Conservation (phyloP, 2,113 vertebrate species). For the Callorhinus ursinus region DNA sequence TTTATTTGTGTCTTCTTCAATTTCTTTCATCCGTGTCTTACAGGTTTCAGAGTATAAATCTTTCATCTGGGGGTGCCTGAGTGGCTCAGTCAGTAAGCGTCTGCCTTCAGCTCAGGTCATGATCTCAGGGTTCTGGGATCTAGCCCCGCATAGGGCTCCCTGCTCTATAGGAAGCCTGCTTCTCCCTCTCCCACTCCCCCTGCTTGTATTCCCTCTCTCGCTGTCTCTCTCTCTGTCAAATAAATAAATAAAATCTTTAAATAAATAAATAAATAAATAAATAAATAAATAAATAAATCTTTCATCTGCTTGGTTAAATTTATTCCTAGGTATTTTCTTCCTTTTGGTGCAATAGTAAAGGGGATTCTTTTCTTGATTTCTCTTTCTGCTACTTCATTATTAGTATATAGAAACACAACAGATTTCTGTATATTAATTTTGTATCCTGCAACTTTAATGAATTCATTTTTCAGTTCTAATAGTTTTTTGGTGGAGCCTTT, state of each 20-base stretch:
- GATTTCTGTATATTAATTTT: background rate
- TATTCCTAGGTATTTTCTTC: background rate
- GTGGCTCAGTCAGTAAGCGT: too few species aligned
- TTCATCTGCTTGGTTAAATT: background rate
- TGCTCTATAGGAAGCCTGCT: too few species aligned
- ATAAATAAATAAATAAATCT: background rate
- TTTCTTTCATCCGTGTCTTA: background rate
- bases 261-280: background rate
- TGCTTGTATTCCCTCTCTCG: too few species aligned
- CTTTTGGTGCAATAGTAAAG: background rate
- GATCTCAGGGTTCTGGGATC: too few species aligned
- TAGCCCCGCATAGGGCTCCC: too few species aligned
- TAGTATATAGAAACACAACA: background rate
- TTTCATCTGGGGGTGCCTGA: background rate
- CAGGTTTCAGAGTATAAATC: background rate
- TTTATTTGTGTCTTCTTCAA: background rate
- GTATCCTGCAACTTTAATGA: background rate
- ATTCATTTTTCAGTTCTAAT: background rate
- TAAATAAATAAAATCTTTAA: too few species aligned
- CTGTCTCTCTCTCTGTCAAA: too few species aligned
- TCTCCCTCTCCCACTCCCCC: too few species aligned
- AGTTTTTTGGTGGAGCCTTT: background rate
- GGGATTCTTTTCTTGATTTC: background rate
- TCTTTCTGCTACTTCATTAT: background rate
- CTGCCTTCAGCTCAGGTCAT: too few species aligned